A percentile compares a stretch with the other conserved stretches of the same genome.
Conservation (phyloP, 2,888 invertebrate species). For the Rhorus exstirpatorius region DNA sequence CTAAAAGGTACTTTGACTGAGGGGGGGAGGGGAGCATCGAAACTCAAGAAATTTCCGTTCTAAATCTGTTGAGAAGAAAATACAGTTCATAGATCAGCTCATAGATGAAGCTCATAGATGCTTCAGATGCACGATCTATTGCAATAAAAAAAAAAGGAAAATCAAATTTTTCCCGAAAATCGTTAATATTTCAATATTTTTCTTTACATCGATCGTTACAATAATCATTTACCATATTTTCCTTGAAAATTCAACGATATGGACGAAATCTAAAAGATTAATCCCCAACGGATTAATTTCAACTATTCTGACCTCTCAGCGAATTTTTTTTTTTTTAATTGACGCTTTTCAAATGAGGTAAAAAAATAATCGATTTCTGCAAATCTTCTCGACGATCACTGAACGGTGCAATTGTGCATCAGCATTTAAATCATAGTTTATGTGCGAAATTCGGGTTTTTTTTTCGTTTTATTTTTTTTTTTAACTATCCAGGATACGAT, state of each 20-base stretch:
- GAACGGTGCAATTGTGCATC: slow-evolving; percentile 55
- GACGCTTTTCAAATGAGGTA: neutral
- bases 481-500: slow-evolving; percentile 40
- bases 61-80: neutral
- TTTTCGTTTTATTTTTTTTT: slow-evolving; percentile 20
- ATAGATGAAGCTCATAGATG: too few species aligned
- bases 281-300: too few species aligned
- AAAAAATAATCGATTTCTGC: neutral
- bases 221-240: too few species aligned
- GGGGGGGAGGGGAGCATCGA: neutral
- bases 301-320: too few species aligned
- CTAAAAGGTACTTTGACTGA: too few species aligned
- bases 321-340: neutral
- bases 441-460: slow-evolving; percentile 53
- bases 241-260: too few species aligned
- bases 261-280: too few species aligned
- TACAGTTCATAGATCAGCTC: neutral
- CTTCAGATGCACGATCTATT: too few species aligned
- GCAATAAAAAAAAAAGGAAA: too few species aligned
- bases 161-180: too few species aligned
- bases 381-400: neutral
- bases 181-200: too few species aligned
- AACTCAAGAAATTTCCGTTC: neutral
- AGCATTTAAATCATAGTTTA: slow-evolving; percentile 67
- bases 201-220: too few species aligned